Evolutionary conservation across 37 sponge, comb jelly and placozoan genomes (phyloP).

Genomic region (Dysidea cf. avara): DNA sequence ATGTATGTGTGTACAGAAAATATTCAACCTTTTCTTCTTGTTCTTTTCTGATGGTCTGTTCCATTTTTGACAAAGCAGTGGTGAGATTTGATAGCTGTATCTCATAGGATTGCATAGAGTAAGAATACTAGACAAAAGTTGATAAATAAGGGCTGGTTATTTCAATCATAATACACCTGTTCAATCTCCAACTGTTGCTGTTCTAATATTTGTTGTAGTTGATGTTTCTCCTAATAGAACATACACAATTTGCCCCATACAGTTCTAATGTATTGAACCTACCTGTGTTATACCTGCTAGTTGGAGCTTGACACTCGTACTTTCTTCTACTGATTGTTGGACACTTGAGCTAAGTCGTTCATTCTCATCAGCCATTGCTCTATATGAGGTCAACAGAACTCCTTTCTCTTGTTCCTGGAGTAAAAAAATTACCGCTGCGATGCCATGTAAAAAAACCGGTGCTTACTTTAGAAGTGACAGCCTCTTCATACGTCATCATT

Average conservation of each 20-base stretch:
- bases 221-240: constrained; percentile 53
- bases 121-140: constrained; percentile 26
- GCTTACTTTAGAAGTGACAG: constrained; percentile 44
- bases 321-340: constrained; percentile 53
- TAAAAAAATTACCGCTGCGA: no score
- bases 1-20: constrained; percentile 4
- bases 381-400: constrained; percentile 62
- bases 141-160: neutral
- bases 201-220: constrained; percentile 55
- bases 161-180: constrained; percentile 14
- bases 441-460: no score
- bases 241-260: neutral
- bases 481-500: constrained; percentile 48
- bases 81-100: constrained; percentile 72
- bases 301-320: constrained; percentile 39
- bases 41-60: constrained; percentile 67
- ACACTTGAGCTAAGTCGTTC: constrained; percentile 68
- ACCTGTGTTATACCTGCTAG: constrained; percentile 58
- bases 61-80: constrained; percentile 70
- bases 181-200: constrained; percentile 72
- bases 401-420: constrained; percentile 78
- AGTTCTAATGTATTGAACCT: neutral
- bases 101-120: constrained; percentile 61
- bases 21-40: constrained; percentile 81
- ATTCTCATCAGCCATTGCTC: constrained; percentile 65